Percentiles rank a stretch among this genome's conserved stretches.
These are phyloP conservation scores for Melopsittacus undulatus DNA, from an alignment of 2,797 vertebrate species.

Conservation along the genomic window DNA sequence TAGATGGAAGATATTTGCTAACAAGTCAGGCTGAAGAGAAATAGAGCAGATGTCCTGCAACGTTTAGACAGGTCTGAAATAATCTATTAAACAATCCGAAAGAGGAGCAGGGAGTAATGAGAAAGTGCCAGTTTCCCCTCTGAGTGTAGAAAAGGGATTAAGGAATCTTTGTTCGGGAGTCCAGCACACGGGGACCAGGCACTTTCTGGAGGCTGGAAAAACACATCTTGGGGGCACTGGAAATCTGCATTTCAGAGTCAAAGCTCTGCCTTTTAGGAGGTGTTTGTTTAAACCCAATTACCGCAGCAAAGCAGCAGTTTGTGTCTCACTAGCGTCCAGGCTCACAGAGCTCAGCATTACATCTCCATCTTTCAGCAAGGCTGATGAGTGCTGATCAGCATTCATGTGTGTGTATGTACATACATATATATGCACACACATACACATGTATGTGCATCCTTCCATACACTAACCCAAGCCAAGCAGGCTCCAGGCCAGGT, in stretches of 20 bases:
- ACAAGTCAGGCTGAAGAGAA: slow-evolving; percentile 70
- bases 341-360: background rate
- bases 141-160: slow-evolving; percentile 41
- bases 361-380: background rate
- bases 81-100: slow-evolving; percentile 61
- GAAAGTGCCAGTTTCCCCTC: slow-evolving; percentile 36
- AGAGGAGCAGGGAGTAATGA: slow-evolving; percentile 50
- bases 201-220: slow-evolving; percentile 10
- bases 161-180: slow-evolving; percentile 57
- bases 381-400: background rate
- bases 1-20: slow-evolving; percentile 80
- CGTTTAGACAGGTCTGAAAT: slow-evolving; percentile 58
- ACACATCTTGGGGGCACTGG: slow-evolving; percentile 21
- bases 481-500: slow-evolving; percentile 33
- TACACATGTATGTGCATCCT: background rate
- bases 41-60: slow-evolving; percentile 71
- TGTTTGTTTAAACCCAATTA: background rate
- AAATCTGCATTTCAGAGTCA: slow-evolving; percentile 40
- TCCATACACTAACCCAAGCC: accelerated
- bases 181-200: background rate
- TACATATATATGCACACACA: accelerated
- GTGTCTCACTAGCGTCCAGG: background rate
- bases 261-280: background rate
- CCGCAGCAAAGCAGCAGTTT: background rate
- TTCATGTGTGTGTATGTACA: accelerated